phyloP scores from a whole-genome alignment of 1,140 invertebrate genomes.

The Halyomorpha halys region DNA sequence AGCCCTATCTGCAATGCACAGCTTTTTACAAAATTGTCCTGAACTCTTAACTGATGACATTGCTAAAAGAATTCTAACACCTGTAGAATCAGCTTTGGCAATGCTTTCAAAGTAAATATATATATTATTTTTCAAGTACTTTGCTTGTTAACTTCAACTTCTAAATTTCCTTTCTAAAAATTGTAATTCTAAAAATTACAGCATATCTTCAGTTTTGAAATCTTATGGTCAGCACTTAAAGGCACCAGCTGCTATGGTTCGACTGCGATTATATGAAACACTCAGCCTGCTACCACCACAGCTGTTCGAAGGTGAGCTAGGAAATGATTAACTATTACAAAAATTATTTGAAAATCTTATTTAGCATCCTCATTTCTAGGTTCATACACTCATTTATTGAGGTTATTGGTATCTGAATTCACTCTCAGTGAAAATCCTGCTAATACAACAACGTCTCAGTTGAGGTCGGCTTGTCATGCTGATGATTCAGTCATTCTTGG shows the following conservation, averaged over 20 bases:
- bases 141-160: not conserved
- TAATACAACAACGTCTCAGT: constrained; percentile 84
- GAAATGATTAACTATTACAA: not conserved
- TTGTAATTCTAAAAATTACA: constrained; percentile 34
- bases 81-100: constrained; percentile 86
- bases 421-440: constrained; percentile 90
- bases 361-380: constrained; percentile 35
- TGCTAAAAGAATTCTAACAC: constrained; percentile 70
- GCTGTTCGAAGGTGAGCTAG: constrained; percentile 62
- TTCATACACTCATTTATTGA: constrained; percentile 73
- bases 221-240: constrained; percentile 88
- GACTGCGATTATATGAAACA: constrained; percentile 83
- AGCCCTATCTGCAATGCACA: constrained; percentile 89
- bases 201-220: constrained; percentile 75
- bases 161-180: not conserved
- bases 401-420: constrained; percentile 94
- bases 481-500: constrained; percentile 80
- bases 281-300: constrained; percentile 71
- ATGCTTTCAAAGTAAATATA: constrained; percentile 78
- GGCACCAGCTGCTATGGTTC: constrained; percentile 83
- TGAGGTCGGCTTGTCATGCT: constrained; percentile 78
- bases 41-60: constrained; percentile 88
- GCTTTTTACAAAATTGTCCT: constrained; percentile 81
- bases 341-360: not conserved
- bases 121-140: constrained; percentile 31